Evolutionary conservation across 2,113 vertebrate genomes (phyloP).

Genomic region (Macaca mulatta): DNA sequence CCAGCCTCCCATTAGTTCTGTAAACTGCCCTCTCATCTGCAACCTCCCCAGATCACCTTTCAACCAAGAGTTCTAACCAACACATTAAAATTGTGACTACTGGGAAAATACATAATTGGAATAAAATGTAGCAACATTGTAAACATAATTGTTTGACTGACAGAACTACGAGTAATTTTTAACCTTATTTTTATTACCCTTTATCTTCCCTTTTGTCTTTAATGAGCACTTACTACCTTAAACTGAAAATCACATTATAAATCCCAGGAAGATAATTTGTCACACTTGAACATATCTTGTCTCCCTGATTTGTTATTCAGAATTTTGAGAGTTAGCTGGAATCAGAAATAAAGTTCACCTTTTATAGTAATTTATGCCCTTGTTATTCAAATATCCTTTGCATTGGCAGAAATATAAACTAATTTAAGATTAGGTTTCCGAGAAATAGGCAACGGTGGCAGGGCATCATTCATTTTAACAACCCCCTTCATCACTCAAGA

Average conservation of each 20-base stretch:
- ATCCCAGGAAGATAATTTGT: slow-evolving; percentile 33
- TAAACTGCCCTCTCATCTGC: not conserved
- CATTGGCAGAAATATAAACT: slow-evolving; percentile 70
- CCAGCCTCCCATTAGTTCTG: not conserved
- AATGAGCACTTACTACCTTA: slow-evolving; percentile 29
- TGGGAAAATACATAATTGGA: not conserved
- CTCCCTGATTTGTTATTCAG: slow-evolving; percentile 38
- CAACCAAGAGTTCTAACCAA: not conserved
- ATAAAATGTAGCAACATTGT: not conserved
- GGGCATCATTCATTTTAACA: slow-evolving; percentile 73
- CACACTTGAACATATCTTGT: slow-evolving; percentile 33
- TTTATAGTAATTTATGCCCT: slow-evolving; percentile 64
- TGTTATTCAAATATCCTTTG: slow-evolving; percentile 61
- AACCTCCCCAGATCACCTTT: not conserved
- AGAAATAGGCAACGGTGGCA: slow-evolving; percentile 48
- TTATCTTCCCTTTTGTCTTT: not conserved
- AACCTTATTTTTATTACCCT: not conserved
- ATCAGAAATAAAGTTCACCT: slow-evolving; percentile 60
- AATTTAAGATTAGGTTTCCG: slow-evolving; percentile 68
- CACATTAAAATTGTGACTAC: not conserved
- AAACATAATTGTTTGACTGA: not conserved
- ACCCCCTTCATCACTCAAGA: slow-evolving; percentile 63
- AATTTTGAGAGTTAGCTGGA: slow-evolving; percentile 51
- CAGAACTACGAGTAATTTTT: not conserved
- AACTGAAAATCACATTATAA: slow-evolving; percentile 48